Evolutionary conservation across 2,113 vertebrate genomes (phyloP), one percentile per base, ranked within the genome.

Genomic region (Calyptomena viridis): DNA sequence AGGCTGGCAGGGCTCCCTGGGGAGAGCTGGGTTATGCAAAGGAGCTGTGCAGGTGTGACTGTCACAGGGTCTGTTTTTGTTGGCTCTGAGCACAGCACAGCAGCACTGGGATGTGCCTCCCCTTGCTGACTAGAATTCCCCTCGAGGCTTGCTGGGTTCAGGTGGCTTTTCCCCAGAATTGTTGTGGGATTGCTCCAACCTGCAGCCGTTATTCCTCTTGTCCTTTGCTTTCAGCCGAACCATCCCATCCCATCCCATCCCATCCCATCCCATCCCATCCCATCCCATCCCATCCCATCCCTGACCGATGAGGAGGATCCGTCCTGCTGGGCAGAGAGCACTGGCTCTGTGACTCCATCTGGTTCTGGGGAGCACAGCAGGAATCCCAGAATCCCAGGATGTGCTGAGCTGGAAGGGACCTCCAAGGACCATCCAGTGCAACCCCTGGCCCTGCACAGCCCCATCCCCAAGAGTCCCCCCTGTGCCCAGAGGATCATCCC

Each of bases 281-380:
- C 40, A 42, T 42, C 14, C 40, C 40, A 42, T 42, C 40, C 81
- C 12, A 1, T 23, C 89, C 55, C 71, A 16, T 63, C 69, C 52
- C 56, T 3, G 42, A 28, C 24, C 1, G 46, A 23, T 16, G 23
- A 60, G 8, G 25, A 2, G 1, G 17, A 8, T 30, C 22, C 0
- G 8, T 18, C 30, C 53, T 40, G 50, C 62, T 12, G 49, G 31
- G n/a, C 13, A 14, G 39, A 16, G 15, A 9, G 23, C 5, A 1
- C 33, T 11, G 55, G 11, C 39, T 59, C 60, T 2, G 28, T 1
- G 12, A 24, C 49, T 73, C 11, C n/a, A n/a, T n/a, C n/a, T n/a
- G n/a, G n/a, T n/a, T n/a, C 12, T 24, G 35, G 7, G 12, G 31
- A 40, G 5, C 79, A 68, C 10, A 14, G 46, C 53, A 55, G 9